A percentile compares a stretch with the other conserved stretches of the same genome.
Evolutionary conservation across 2,113 vertebrate species (phyloP).

Genomic region (Macroglossus sobrinus): DNA sequence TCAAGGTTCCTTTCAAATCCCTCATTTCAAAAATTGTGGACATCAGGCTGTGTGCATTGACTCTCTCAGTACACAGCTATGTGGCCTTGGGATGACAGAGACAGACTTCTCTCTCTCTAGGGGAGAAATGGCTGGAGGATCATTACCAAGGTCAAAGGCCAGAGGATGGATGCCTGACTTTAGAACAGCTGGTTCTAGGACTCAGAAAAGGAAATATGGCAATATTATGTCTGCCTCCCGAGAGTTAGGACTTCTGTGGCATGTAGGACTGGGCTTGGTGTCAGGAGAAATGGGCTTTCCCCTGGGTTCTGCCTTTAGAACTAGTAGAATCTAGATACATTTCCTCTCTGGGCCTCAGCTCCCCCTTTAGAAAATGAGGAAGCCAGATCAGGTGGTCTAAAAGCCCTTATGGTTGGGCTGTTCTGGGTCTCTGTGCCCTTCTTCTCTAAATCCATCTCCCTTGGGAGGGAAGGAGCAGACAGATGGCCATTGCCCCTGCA

Average conservation of each 20-base stretch:
- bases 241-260: background rate
- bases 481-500: background rate
- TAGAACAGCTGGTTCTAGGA: background rate
- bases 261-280: background rate
- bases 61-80: fast-evolving
- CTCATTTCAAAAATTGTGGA: background rate
- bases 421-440: background rate
- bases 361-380: background rate
- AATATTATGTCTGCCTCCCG: background rate
- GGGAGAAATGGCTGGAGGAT: background rate
- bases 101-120: background rate
- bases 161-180: background rate
- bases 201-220: background rate
- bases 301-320: background rate
- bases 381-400: background rate
- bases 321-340: background rate
- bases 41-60: background rate
- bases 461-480: background rate
- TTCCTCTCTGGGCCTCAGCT: background rate
- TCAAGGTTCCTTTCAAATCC: fast-evolving
- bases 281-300: background rate
- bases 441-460: background rate
- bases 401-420: background rate
- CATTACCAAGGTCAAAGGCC: background rate
- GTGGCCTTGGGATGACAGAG: background rate